Evolutionary conservation across 2,888 invertebrate species (phyloP).

Genomic region (Xylota sylvarum): DNA sequence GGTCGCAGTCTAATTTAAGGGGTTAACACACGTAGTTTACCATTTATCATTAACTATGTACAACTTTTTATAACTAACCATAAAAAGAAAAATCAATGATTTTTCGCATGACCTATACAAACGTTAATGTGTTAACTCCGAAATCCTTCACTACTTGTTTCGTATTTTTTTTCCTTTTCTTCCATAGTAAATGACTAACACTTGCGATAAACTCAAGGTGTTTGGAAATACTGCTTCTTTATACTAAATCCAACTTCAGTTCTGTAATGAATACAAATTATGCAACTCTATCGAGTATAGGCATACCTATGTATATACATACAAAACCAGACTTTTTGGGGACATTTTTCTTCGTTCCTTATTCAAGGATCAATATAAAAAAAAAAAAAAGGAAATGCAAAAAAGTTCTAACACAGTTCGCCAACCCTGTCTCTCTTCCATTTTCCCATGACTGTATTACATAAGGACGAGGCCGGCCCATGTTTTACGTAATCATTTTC

Average conservation of each 20-base stretch:
- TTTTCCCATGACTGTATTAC: constrained; percentile 46
- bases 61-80: constrained; percentile 3
- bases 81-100: constrained; percentile 53
- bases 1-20: too few species aligned
- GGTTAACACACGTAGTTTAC: constrained; percentile 15
- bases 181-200: constrained; percentile 2
- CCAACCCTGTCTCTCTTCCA: constrained; percentile 67
- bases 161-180: too few species aligned
- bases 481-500: constrained; percentile 68
- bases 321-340: constrained; percentile 69
- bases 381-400: too few species aligned
- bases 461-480: constrained; percentile 73
- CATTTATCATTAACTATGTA: constrained; percentile 1
- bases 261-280: constrained; percentile 58
- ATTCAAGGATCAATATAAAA: constrained; percentile 50
- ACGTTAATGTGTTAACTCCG: constrained; percentile 48
- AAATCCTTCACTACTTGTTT: constrained; percentile 38
- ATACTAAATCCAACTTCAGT: not conserved
- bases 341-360: constrained; percentile 44
- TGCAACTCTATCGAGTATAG: constrained; percentile 57
- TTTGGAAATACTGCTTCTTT: constrained; percentile 1
- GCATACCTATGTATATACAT: not conserved
- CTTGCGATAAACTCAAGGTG: not conserved
- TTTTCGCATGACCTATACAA: constrained; percentile 73
- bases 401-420: constrained; percentile 56